Evolutionary conservation across 2,113 vertebrate species (phyloP).

Genomic region (Triplophysa rosa): DNA sequence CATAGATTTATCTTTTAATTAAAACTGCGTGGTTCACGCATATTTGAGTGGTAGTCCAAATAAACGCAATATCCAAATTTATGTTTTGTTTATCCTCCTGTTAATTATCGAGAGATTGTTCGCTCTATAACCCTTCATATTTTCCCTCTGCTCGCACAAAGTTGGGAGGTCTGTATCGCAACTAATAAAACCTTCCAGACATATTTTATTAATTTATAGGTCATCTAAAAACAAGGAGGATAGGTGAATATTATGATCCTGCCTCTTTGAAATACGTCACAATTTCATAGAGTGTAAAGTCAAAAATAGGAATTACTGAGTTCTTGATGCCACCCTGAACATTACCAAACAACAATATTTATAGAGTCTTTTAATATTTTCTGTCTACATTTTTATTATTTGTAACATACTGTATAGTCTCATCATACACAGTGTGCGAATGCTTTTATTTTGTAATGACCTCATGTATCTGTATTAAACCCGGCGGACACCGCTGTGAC

Average conservation of each 20-base stretch:
- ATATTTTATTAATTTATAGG: conserved; percentile 81
- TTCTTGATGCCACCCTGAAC: neutral
- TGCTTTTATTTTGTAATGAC: neutral
- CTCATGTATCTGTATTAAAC: neutral
- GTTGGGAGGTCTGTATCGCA: conserved; percentile 86
- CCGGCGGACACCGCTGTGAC: too few species aligned
- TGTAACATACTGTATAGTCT: neutral
- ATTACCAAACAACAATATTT: neutral
- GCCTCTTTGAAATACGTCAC: conserved; percentile 66
- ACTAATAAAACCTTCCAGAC: conserved; percentile 91
- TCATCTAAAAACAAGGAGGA: conserved; percentile 69
- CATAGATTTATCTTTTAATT: conserved; percentile 99
- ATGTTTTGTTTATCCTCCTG: conserved; percentile 99
- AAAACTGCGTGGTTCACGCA: conserved; percentile 99
- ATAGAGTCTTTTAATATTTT: neutral
- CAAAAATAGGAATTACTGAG: neutral
- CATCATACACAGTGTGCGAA: neutral
- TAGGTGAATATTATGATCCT: conserved; percentile 65
- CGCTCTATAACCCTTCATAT: conserved; percentile 83
- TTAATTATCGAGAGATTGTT: conserved; percentile 99
- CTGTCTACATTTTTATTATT: neutral
- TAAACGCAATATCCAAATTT: conserved; percentile 99
- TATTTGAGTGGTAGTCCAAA: conserved; percentile 99
- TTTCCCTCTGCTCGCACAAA: conserved; percentile 75
- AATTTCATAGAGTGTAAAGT: conserved; percentile 15